These are phyloP conservation scores for Arbacia lixula DNA, from an alignment of 53 echinoderm and acorn worm genomes.

Conservation along the genomic window DNA sequence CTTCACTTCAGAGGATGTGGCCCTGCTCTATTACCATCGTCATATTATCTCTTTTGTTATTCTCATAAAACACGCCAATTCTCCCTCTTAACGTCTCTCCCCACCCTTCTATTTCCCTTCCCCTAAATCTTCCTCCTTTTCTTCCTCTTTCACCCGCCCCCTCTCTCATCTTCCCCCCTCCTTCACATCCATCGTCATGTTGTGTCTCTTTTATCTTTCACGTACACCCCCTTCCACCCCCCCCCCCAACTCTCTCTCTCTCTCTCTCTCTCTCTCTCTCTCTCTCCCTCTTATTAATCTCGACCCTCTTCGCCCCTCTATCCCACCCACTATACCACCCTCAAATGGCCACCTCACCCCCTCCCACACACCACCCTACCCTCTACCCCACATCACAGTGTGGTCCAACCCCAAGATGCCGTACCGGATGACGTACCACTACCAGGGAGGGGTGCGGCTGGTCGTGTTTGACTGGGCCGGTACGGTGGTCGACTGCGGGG, in stretches of 20 bases:
- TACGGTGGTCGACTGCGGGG: constrained; percentile 90
- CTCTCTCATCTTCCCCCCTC: no score
- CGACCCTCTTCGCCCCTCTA: neutral
- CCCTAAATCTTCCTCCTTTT: no score
- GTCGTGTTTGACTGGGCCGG: constrained; percentile 98
- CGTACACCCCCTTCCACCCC: neutral
- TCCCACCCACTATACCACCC: no score
- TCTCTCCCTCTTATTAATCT: neutral
- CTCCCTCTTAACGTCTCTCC: no score
- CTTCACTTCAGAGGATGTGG: no score
- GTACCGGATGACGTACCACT: constrained; percentile 69
- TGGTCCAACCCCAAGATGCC: constrained; percentile 84
- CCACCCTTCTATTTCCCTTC: no score
- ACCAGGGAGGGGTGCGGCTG: constrained; percentile 75
- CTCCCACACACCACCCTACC: neutral
- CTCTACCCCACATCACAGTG: neutral
- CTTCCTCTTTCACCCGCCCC: no score
- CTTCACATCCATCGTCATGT: neutral
- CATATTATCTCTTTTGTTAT: no score
- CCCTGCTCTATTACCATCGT: no score
- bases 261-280: constrained; percentile 15
- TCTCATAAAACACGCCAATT: no score
- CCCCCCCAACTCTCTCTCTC: constrained; percentile 3
- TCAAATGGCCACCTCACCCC: no score
- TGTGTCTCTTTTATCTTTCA: neutral